Evolutionary conservation across 2,888 invertebrate species (phyloP).

Genomic region (Perizoma flavofasciatum): DNA sequence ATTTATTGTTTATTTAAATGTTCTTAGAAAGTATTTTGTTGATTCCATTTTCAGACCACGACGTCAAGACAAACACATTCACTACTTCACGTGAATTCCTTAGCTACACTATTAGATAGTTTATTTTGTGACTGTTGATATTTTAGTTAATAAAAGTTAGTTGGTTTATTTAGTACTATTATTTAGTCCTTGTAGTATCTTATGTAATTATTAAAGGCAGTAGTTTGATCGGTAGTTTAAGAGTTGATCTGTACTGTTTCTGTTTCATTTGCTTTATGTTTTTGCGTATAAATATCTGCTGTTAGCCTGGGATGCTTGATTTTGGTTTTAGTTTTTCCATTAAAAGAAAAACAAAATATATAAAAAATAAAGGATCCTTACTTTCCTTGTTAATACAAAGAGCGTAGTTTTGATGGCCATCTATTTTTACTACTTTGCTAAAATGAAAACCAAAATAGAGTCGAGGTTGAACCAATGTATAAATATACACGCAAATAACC

Average conservation of each 20-base stretch:
- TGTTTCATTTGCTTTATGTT: constrained; percentile 18
- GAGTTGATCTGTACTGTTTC: constrained; percentile 16
- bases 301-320: constrained; percentile 26
- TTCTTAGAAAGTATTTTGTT: constrained; percentile 57
- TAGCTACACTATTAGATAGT: constrained; percentile 29
- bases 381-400: too few species aligned
- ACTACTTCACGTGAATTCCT: constrained; percentile 62
- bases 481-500: constrained; percentile 38
- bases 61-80: constrained; percentile 70
- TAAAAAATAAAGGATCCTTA: too few species aligned
- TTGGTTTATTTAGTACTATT: constrained; percentile 20
- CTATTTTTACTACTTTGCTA: background rate
- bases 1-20: constrained; percentile 3
- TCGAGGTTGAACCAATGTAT: constrained; percentile 28
- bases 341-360: background rate
- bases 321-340: constrained; percentile 29
- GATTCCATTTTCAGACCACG: constrained; percentile 72
- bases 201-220: background rate
- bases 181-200: constrained; percentile 24
- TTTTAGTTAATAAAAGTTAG: constrained; percentile 30
- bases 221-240: constrained; percentile 16
- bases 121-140: constrained; percentile 33
- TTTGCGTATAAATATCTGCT: constrained; percentile 34
- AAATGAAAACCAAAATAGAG: constrained; percentile 28
- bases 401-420: too few species aligned